phyloP scores from a whole-genome alignment of 2,888 invertebrate genomes.

The Pomacea canaliculata region DNA sequence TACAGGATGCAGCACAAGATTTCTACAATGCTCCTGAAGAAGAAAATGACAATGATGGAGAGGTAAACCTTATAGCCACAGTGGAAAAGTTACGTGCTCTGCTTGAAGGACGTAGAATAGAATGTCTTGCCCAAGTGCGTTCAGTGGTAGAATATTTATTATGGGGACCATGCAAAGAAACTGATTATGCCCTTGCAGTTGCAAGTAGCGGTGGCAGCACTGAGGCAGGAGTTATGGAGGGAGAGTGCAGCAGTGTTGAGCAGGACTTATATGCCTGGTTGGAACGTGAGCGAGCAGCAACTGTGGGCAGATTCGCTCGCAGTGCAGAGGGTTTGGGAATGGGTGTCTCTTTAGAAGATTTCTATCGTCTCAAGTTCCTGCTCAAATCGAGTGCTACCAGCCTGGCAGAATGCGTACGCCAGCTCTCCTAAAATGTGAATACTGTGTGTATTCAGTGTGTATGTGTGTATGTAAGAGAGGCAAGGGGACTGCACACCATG shows the following conservation, averaged over 20 bases:
- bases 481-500: background rate
- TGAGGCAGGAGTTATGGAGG: conserved; percentile 35
- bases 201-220: conserved; percentile 2
- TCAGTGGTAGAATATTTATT: conserved; percentile 57
- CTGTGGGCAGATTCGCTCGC: conserved; percentile 53
- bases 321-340: conserved; percentile 36
- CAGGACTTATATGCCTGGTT: conserved; percentile 59
- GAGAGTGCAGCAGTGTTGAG: conserved; percentile 43
- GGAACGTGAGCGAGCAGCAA: conserved; percentile 50
- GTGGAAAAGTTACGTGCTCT: conserved; percentile 47
- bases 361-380: conserved; percentile 61
- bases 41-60: conserved; percentile 36
- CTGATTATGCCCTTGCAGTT: background rate
- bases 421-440: conserved; percentile 26
- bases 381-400: conserved; percentile 58
- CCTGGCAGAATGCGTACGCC: conserved; percentile 53
- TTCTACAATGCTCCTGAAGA: conserved; percentile 40
- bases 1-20: conserved; percentile 44
- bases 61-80: conserved; percentile 23
- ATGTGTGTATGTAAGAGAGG: background rate
- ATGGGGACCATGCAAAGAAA: conserved; percentile 52
- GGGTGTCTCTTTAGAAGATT: conserved; percentile 51
- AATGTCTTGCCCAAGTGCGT: conserved; percentile 55
- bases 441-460: too few relatives aligned
- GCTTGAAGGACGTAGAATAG: conserved; percentile 48